phyloP scores from a whole-genome alignment of 2,888 invertebrate species.

The Agrochola lychnidis region DNA sequence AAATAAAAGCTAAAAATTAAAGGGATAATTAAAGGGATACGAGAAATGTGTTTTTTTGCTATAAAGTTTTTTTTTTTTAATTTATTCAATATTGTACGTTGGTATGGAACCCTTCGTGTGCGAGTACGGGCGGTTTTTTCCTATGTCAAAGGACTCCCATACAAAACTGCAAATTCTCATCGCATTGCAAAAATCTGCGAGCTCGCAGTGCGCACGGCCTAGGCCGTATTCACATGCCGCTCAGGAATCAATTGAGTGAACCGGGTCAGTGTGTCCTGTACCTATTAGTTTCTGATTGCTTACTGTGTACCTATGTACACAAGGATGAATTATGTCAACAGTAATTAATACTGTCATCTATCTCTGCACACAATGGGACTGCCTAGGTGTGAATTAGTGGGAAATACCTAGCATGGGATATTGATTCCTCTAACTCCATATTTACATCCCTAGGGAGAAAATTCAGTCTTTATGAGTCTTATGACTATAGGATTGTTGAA shows the following conservation, averaged over 20 bases:
- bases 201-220: no score
- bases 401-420: background rate
- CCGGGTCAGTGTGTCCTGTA: background rate
- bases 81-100: no score
- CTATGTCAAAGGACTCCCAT: no score
- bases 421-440: constrained; percentile 1
- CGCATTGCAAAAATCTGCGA: no score
- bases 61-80: no score
- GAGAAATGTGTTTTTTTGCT: no score
- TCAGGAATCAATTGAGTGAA: background rate
- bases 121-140: no score
- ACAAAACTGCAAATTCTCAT: no score
- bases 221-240: no score
- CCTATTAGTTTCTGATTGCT: background rate
- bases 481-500: background rate
- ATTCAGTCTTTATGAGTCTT: background rate
- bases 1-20: no score
- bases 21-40: no score
- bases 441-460: background rate
- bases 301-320: background rate
- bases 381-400: constrained; percentile 5
- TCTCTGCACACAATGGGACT: constrained; percentile 17
- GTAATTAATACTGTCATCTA: constrained; percentile 41
- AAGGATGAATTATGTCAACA: constrained; percentile 26
- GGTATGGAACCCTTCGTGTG: no score